These are phyloP conservation scores for Hozukius guyotensis DNA, from an alignment of 2,797 vertebrate genomes.

Conservation along the genomic window DNA sequence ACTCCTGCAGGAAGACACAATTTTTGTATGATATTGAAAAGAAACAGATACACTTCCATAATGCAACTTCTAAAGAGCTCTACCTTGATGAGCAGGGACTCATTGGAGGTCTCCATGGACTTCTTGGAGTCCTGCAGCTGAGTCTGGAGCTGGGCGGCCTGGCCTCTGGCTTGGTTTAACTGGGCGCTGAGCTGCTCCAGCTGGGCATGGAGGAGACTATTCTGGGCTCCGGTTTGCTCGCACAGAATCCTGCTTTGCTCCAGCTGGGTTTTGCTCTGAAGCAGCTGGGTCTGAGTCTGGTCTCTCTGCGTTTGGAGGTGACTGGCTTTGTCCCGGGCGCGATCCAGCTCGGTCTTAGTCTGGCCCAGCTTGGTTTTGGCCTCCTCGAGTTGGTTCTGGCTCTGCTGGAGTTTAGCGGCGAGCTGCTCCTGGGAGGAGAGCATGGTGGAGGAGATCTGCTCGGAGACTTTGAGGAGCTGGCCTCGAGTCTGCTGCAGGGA, in stretches of 20 bases:
- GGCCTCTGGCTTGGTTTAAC: constrained; percentile 44
- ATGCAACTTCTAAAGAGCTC: background rate
- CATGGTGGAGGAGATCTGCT: constrained; percentile 79
- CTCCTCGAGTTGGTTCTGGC: constrained; percentile 65
- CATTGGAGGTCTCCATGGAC: constrained; percentile 77
- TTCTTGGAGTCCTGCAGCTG: constrained; percentile 80
- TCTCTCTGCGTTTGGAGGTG: constrained; percentile 58
- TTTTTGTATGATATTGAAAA: background rate
- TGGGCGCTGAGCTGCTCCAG: constrained; percentile 77
- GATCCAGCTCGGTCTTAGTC: constrained; percentile 42
- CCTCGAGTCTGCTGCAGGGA: constrained; percentile 84
- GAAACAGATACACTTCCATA: background rate
- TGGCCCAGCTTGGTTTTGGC: constrained; percentile 49
- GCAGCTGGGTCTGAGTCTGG: constrained; percentile 42
- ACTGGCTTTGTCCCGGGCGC: background rate
- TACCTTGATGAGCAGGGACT: constrained; percentile 87
- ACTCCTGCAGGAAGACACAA: constrained; percentile 76
- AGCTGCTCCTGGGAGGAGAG: constrained; percentile 84
- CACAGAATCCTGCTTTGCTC: constrained; percentile 50
- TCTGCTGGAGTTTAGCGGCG: constrained; percentile 78
- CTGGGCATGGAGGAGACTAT: constrained; percentile 71
- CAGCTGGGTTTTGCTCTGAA: constrained; percentile 54
- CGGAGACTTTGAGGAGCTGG: constrained; percentile 84
- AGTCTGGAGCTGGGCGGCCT: constrained; percentile 72
- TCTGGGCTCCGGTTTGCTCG: constrained; percentile 55